Evolutionary conservation across 2,888 invertebrate species (phyloP).

Genomic region (Caenorhabditis sp.): DNA sequence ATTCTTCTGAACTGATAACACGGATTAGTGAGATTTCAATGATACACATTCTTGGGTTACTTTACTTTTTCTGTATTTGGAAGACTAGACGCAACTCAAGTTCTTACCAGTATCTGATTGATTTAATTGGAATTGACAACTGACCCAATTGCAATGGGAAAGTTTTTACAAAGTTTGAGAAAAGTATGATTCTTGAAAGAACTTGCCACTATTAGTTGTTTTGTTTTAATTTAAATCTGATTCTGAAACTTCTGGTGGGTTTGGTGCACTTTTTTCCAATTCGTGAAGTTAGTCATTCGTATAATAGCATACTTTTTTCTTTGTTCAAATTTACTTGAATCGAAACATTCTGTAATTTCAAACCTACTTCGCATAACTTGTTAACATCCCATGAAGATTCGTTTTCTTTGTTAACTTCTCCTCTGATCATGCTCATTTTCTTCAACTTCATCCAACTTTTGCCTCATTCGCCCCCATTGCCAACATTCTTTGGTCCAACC

Average conservation of each 20-base stretch:
- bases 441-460: not conserved
- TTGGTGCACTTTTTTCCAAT: no score
- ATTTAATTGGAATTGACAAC: slow-evolving; percentile 17
- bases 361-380: not conserved
- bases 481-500: slow-evolving; percentile 16
- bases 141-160: slow-evolving; percentile 15
- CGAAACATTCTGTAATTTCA: no score
- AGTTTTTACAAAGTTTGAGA: no score
- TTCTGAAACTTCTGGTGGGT: no score
- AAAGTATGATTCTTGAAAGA: no score
- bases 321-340: no score
- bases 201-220: no score
- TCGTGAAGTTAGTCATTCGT: no score
- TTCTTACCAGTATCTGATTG: not conserved
- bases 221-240: no score
- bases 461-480: slow-evolving; percentile 34
- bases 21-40: slow-evolving; percentile 11
- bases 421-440: not conserved
- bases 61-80: slow-evolving; percentile 14
- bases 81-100: not conserved
- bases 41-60: not conserved
- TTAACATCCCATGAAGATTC: no score
- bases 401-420: not conserved
- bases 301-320: no score
- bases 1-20: slow-evolving; percentile 16